Conservation (phyloP, 1,140 invertebrate genomes). For the Delia radicum region DNA sequence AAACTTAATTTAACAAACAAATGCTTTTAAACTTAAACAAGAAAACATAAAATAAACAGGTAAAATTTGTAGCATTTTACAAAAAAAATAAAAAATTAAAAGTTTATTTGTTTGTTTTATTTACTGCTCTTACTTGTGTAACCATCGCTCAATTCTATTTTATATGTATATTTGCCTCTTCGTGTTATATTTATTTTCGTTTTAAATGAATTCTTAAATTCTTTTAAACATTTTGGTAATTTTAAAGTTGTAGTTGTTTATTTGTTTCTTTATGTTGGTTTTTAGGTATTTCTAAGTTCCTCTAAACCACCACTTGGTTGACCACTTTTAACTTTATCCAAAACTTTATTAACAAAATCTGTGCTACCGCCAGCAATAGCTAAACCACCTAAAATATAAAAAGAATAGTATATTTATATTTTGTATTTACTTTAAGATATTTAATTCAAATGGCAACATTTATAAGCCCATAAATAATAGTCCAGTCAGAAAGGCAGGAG, state of each 20-base stretch:
- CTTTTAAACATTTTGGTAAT: background rate
- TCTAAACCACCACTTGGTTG: slow-evolving; percentile 68
- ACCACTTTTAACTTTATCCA: slow-evolving; percentile 73
- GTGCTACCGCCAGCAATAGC: slow-evolving; percentile 80
- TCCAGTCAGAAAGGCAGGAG: too few relatives aligned
- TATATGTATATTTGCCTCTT: background rate
- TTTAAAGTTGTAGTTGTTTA: background rate
- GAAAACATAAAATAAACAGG: slow-evolving; percentile 32
- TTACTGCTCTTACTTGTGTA: background rate
- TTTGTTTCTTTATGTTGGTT: background rate
- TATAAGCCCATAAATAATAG: too few relatives aligned
- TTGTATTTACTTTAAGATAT: too few relatives aligned
- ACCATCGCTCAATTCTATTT: background rate
- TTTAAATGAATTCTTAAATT: background rate
- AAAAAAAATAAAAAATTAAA: background rate
- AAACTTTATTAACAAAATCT: slow-evolving; percentile 83
- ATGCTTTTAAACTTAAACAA: background rate
- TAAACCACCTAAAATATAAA: slow-evolving; percentile 61
- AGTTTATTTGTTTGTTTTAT: background rate
- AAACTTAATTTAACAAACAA: slow-evolving; percentile 1
- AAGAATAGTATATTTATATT: slow-evolving; percentile 7
- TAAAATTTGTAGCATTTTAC: slow-evolving; percentile 49
- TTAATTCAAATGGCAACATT: too few relatives aligned
- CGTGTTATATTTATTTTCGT: background rate
- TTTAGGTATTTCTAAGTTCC: slow-evolving; percentile 56